A percentile compares a stretch with the other conserved stretches of the same genome.
Conservation (phyloP, 2,797 vertebrate genomes). For the Hydrolagus colliei region DNA sequence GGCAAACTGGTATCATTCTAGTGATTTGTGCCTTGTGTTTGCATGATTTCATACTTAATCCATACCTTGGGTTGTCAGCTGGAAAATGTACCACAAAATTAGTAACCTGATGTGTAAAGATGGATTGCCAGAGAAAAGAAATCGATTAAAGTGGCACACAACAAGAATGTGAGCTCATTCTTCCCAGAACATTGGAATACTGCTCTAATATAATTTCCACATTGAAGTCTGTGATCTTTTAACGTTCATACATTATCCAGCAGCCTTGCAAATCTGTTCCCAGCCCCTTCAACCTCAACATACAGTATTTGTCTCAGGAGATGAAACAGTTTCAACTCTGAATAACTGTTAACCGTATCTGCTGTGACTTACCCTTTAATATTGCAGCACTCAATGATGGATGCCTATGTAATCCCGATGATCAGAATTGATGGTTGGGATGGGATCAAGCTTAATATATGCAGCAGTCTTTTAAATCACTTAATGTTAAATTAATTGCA, state of each 20-base stretch:
- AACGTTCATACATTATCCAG: conserved; percentile 31
- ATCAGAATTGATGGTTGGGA: background rate
- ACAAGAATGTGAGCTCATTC: conserved; percentile 33
- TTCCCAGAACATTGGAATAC: conserved; percentile 36
- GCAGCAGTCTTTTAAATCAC: background rate
- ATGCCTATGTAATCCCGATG: background rate
- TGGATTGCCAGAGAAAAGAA: conserved; percentile 35
- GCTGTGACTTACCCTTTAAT: background rate
- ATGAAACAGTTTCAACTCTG: background rate
- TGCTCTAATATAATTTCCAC: conserved; percentile 30
- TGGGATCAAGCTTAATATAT: background rate
- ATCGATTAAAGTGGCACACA: conserved; percentile 37
- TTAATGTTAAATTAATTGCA: background rate
- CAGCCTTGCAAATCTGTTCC: background rate
- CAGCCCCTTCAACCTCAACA: too few relatives aligned
- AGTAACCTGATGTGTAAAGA: conserved; percentile 36
- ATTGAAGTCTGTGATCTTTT: conserved; percentile 24
- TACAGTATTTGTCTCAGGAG: background rate
- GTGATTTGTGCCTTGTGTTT: conserved; percentile 39
- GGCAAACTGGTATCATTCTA: conserved; percentile 30
- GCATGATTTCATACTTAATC: conserved; percentile 43
- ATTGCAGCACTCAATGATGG: background rate
- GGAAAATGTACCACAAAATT: conserved; percentile 43
- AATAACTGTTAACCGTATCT: background rate
- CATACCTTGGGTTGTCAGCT: conserved; percentile 33